Evolutionary conservation across 37 sponge, comb jelly and placozoan species (phyloP), one percentile per base, ranked within the genome.

Genomic region (Agelas oroides): DNA sequence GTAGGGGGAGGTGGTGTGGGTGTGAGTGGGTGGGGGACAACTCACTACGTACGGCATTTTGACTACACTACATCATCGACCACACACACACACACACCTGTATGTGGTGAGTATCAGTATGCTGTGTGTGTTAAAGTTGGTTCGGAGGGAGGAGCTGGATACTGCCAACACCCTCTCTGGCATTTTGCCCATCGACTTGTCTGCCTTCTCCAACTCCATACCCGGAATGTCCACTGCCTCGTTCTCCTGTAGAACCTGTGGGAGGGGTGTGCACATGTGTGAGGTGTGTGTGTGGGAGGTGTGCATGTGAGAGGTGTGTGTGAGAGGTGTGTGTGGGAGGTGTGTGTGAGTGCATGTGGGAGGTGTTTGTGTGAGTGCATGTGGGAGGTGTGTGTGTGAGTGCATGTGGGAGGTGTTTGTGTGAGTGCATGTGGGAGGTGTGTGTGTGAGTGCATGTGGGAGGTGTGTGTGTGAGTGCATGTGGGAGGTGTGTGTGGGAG

Each of bases 81-180:
- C 19, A 20, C 34, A 69, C 37, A 27, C 70, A 27, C 40, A 15
- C 33, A 18, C 71, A 13, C 39, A 88, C 89, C 83, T 82, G 70
- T 77, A 82, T 37, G 83, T 88, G 28, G 83, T 82, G 64, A 88
- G 71, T 2, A 88, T 67, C 30, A 82, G 23, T 37, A 27, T 59
- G 34, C 82, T 60, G 20, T 76, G 78, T 24, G 71, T 55, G 24
- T 65, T 70, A 37, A 34, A 82, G 71, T 66, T 59, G 28, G 89
- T 82, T 54, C 71, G 40, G 36, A 70, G 62, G 46, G 3, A 8
- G 21, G 38, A 16, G 2, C 40, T 16, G 13, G 65, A 20, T 2
- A 82, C 77, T 76, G 77, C 83, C 2, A 85, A 37, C 2, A 85
- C 77, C 18, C 41, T 53, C 68, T 85, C 83, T 18, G 38, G 65